Conservation (phyloP, 2,797 vertebrate genomes). For the Neosilurus hyrtlii region DNA sequence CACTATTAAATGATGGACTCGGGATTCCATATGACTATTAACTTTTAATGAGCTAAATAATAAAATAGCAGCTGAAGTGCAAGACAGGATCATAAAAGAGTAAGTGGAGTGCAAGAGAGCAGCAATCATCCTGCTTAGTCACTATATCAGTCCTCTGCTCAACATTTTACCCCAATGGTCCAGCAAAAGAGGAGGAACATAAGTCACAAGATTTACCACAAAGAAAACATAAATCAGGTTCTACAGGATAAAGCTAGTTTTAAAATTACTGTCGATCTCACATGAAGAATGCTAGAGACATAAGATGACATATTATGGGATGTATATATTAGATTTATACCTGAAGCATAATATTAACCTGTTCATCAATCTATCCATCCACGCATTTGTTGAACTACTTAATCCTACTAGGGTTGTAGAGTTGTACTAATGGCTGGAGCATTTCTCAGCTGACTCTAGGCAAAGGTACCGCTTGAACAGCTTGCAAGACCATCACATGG, state of each 20-base stretch:
- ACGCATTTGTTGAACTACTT: no score
- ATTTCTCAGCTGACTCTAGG: no score
- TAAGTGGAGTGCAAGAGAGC: conserved; percentile 16
- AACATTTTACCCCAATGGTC: background rate
- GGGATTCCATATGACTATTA: conserved; percentile 3
- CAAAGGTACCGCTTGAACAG: no score
- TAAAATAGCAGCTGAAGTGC: conserved; percentile 16
- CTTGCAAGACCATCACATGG: no score
- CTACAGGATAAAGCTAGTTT: background rate
- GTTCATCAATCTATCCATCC: no score
- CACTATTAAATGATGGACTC: conserved; percentile 10
- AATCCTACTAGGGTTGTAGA: no score
- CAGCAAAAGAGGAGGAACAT: background rate
- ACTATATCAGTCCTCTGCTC: background rate
- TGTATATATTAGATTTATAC: background rate
- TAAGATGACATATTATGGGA: background rate
- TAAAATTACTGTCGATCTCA: background rate
- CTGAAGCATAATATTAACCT: no score
- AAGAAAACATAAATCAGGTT: background rate
- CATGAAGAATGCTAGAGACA: background rate
- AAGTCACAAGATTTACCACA: background rate
- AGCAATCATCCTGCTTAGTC: background rate
- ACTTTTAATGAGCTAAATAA: conserved; percentile 30
- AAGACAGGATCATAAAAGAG: conserved; percentile 19
- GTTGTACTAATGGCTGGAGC: no score